These are phyloP conservation scores for Ammodytes dubius DNA, from an alignment of 2,113 vertebrate genomes.

Conservation along the genomic window DNA sequence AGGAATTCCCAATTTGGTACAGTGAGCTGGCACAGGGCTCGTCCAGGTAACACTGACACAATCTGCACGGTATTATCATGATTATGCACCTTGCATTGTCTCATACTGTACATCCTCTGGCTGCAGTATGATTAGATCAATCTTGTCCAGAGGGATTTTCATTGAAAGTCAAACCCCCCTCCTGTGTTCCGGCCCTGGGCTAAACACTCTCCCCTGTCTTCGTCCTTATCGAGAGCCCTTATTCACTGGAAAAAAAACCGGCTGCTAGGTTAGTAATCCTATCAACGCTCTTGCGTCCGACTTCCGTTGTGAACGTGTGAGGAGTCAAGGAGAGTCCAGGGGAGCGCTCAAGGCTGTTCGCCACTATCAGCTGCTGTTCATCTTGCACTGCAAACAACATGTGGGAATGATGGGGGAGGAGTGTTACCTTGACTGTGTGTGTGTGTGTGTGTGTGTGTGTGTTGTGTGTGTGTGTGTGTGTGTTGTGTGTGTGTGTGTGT, in stretches of 20 bases:
- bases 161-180: slow-evolving; percentile 2
- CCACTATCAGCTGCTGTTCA: slow-evolving; percentile 66
- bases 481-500: neutral
- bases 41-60: slow-evolving; percentile 8
- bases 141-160: slow-evolving; percentile 1
- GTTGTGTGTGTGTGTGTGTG: slow-evolving; percentile 1
- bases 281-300: slow-evolving; percentile 37
- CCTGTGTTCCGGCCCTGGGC: slow-evolving; percentile 10
- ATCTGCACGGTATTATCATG: slow-evolving; percentile 3
- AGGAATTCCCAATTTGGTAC: slow-evolving; percentile 42
- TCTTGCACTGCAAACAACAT: slow-evolving; percentile 52
- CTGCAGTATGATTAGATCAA: slow-evolving; percentile 14
- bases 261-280: slow-evolving; percentile 53
- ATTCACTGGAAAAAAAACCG: slow-evolving; percentile 32
- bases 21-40: slow-evolving; percentile 14
- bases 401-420: slow-evolving; percentile 19
- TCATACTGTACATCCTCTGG: neutral
- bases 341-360: slow-evolving; percentile 62
- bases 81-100: neutral
- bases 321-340: slow-evolving; percentile 73
- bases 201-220: slow-evolving; percentile 33
- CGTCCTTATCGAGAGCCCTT: slow-evolving; percentile 24
- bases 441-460: slow-evolving; percentile 19
- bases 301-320: slow-evolving; percentile 51
- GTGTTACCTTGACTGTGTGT: slow-evolving; percentile 59